Evolutionary conservation across 2,888 invertebrate species (phyloP), one percentile per base, ranked within the genome.

Genomic region (Xylocampa areola): DNA sequence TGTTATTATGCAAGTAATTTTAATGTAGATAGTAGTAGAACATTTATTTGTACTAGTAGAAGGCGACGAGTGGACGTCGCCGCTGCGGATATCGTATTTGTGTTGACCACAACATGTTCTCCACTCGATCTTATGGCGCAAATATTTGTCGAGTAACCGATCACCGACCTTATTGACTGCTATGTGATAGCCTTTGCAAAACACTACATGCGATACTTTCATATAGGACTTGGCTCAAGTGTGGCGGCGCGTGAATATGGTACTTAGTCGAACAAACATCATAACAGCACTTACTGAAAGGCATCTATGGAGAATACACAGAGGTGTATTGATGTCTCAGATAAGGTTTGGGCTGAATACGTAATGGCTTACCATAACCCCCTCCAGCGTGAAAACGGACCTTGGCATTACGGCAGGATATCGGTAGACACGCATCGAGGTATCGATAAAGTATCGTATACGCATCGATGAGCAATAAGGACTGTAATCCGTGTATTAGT

Each of bases 101-200:
- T 79, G 73, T 82, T 84, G 85, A 88, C 87, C 87, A 80, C 86
- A 87, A 82, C 75, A 71, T 71, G 59, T 74, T 79, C 71, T 75
- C 76, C 67, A 72, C 81, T 84, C 82, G 68, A 82, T 87, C 84
- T 85, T 79, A 82, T 77, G 79, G 71, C 73, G 82, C 86, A 88
- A 91, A 91, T 89, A 91, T 91, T 91, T 88, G 87, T 74, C 66
- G 75, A 84, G 87, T 80, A 86, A 87, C 86, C 84, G 86, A 89
- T 87, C 85, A 67, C 75, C 78, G 82, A 80, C 86, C 84, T 84
- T 85, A 87, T 85, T 87, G 87, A 84, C 84, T 82, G 85, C 79
- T 68, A 87, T 80, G 70, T 70, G 87, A 90, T 89, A 89, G 84
- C 81, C 77, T 81, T 84, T 82, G 84, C 84, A 82, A 87, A 86